Evolutionary conservation across 23 tunicate genomes (phyloP).

Genomic region (Styela plicata): DNA sequence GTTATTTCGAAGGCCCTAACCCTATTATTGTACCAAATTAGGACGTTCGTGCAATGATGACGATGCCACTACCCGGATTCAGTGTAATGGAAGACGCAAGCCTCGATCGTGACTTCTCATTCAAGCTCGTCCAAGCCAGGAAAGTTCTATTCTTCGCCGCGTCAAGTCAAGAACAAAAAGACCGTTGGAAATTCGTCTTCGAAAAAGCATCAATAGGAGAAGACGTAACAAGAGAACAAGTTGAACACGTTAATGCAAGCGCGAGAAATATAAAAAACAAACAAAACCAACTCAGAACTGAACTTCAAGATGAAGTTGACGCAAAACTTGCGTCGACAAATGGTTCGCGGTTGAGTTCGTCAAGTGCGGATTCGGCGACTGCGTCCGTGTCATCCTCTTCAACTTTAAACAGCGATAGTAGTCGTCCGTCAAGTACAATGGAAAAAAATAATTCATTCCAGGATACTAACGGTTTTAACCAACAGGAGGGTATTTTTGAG

Average conservation of each 20-base stretch:
- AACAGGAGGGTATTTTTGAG: not conserved
- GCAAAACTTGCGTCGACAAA: not conserved
- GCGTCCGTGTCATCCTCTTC: constrained; percentile 4
- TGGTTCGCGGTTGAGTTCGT: constrained; percentile 24
- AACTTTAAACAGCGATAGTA: not conserved
- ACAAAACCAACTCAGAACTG: not conserved
- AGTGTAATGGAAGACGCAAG: constrained; percentile 26
- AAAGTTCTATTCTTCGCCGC: constrained; percentile 54
- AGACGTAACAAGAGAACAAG: constrained; percentile 57
- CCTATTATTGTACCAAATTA: too few relatives aligned
- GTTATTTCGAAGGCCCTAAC: too few relatives aligned
- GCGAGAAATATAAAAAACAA: not conserved
- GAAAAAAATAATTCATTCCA: not conserved
- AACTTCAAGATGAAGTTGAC: not conserved
- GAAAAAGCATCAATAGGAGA: constrained; percentile 58
- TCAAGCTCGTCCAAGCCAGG: constrained; percentile 68
- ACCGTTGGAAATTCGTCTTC: constrained; percentile 82
- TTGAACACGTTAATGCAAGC: not conserved
- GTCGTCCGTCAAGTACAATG: not conserved
- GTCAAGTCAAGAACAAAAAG: constrained; percentile 25
- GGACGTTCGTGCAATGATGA: constrained; percentile 86
- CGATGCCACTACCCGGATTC: constrained; percentile 85
- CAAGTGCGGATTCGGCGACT: constrained; percentile 20
- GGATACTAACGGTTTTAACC: not conserved
- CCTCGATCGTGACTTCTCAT: constrained; percentile 66